Evolutionary conservation across 2,888 invertebrate genomes (phyloP).

Genomic region (Eretmocerus hayati): DNA sequence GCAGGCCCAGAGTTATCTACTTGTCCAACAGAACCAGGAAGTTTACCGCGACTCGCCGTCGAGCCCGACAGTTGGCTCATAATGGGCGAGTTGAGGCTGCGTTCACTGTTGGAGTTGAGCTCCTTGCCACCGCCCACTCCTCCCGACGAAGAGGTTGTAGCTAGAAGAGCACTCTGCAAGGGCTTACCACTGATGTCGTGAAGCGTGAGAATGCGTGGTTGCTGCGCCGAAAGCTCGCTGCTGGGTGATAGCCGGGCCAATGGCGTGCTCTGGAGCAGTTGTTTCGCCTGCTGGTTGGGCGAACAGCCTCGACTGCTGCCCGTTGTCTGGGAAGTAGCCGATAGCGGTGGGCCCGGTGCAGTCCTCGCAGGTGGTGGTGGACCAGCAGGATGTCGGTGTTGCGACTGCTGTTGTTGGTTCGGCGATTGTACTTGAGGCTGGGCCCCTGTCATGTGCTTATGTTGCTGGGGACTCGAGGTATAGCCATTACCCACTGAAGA

Average conservation of each 20-base stretch:
- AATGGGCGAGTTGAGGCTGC: conserved; percentile 85
- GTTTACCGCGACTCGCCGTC: conserved; percentile 70
- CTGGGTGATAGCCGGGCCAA: conserved; percentile 85
- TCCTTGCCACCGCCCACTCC: conserved; percentile 83
- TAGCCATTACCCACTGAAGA: conserved; percentile 69
- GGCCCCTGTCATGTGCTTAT: conserved; percentile 61
- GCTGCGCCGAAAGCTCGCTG: conserved; percentile 84
- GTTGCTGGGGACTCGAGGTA: conserved; percentile 65
- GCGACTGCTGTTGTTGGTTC: conserved; percentile 56
- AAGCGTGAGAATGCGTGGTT: conserved; percentile 84
- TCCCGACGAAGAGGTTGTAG: conserved; percentile 83
- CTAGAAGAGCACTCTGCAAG: conserved; percentile 78
- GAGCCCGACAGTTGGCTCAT: conserved; percentile 87
- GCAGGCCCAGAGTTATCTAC: conserved; percentile 60
- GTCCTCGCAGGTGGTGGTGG: conserved; percentile 63
- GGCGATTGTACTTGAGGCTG: conserved; percentile 57
- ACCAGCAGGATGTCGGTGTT: conserved; percentile 59
- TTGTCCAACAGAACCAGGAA: conserved; percentile 55
- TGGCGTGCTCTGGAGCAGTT: conserved; percentile 84
- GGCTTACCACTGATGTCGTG: conserved; percentile 93
- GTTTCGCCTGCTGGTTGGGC: conserved; percentile 34
- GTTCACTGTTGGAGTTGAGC: conserved; percentile 84
- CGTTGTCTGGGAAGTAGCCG: no score
- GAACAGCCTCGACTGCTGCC: conserved; percentile 17
- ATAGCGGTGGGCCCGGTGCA: conserved; percentile 63